Evolutionary conservation across 2,888 invertebrate species (phyloP).

Genomic region (Carpatolechia fugitivella): DNA sequence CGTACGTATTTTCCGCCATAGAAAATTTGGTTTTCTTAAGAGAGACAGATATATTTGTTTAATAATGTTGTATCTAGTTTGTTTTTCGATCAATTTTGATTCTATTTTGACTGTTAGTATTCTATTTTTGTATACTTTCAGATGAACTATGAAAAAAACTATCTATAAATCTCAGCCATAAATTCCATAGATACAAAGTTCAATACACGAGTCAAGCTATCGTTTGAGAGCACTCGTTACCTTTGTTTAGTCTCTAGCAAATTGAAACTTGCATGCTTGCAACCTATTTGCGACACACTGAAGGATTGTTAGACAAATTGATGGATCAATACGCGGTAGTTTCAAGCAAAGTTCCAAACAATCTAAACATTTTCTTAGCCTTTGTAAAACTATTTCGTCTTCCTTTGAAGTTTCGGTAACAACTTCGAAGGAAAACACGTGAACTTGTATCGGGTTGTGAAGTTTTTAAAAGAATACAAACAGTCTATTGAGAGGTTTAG

Average conservation of each 20-base stretch:
- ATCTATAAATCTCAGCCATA: too few relatives aligned
- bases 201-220: too few relatives aligned
- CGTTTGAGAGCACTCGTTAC: not conserved
- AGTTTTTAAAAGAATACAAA: not conserved
- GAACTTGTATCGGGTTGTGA: not conserved
- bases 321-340: not conserved
- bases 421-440: constrained; percentile 1
- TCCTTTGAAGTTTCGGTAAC: constrained; percentile 4
- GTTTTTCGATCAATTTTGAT: too few relatives aligned
- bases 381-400: constrained; percentile 2
- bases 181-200: too few relatives aligned
- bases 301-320: not conserved
- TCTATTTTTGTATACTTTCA: too few relatives aligned
- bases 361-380: constrained; percentile 4
- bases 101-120: too few relatives aligned
- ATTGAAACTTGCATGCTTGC: constrained; percentile 2
- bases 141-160: too few relatives aligned
- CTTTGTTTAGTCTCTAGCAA: not conserved
- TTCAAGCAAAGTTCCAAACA: constrained; percentile 1
- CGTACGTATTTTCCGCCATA: too few relatives aligned
- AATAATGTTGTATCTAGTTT: too few relatives aligned
- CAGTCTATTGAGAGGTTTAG: not conserved
- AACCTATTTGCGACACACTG: not conserved
- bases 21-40: too few relatives aligned
- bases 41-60: too few relatives aligned